Conservation (phyloP, 2,888 invertebrate genomes). For the Emesis furor region DNA sequence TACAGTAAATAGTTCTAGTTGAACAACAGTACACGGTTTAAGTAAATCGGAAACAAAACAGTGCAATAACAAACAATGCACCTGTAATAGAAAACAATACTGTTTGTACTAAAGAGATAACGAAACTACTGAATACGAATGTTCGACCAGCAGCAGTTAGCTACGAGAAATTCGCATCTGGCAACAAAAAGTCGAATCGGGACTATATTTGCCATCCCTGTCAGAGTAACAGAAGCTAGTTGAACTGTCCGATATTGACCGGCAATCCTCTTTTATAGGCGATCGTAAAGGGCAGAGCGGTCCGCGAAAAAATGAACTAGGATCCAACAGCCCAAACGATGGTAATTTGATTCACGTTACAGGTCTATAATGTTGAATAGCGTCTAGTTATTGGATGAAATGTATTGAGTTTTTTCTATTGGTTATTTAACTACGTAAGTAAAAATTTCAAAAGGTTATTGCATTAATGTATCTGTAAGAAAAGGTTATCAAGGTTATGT, state of each 20-base stretch:
- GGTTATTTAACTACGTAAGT: slow-evolving; percentile 6
- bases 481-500: too few species aligned
- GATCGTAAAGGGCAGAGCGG: slow-evolving; percentile 83
- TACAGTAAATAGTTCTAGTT: too few species aligned
- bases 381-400: not conserved
- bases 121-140: slow-evolving; percentile 52
- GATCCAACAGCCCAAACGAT: slow-evolving; percentile 70
- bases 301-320: slow-evolving; percentile 79
- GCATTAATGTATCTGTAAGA: slow-evolving; percentile 54
- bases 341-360: slow-evolving; percentile 21
- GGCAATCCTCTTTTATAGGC: slow-evolving; percentile 84
- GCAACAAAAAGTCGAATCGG: slow-evolving; percentile 68
- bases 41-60: slow-evolving; percentile 1
- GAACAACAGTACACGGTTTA: not conserved
- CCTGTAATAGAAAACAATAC: slow-evolving; percentile 41
- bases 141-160: slow-evolving; percentile 43
- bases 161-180: slow-evolving; percentile 52
- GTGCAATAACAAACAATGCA: slow-evolving; percentile 8
- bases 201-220: slow-evolving; percentile 62
- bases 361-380: slow-evolving; percentile 15
- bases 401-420: slow-evolving; percentile 43
- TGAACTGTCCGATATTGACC: slow-evolving; percentile 81
- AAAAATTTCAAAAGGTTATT: slow-evolving; percentile 15
- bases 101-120: slow-evolving; percentile 58
- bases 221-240: slow-evolving; percentile 51